Evolutionary conservation across 1,140 invertebrate species (phyloP).

Genomic region (Patella vulgata): DNA sequence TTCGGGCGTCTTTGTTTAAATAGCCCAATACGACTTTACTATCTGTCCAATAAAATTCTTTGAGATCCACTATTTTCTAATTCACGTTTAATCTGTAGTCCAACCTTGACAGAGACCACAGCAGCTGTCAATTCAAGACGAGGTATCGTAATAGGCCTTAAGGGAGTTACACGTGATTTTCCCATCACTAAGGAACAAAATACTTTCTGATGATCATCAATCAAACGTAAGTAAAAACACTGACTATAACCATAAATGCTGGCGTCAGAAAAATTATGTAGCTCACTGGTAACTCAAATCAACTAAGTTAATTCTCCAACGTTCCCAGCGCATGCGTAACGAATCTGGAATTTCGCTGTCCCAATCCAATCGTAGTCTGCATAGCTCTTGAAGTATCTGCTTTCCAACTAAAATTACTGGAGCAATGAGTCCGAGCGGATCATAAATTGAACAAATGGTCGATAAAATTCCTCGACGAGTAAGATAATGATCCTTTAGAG

Average conservation of each 20-base stretch:
- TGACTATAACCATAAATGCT: constrained; percentile 37
- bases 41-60: constrained; percentile 25
- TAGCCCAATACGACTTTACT: too few relatives aligned
- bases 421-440: constrained; percentile 32
- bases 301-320: constrained; percentile 22
- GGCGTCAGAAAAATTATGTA: constrained; percentile 39
- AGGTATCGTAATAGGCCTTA: constrained; percentile 34
- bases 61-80: constrained; percentile 8
- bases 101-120: constrained; percentile 25
- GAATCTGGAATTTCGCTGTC: constrained; percentile 28
- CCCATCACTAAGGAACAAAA: constrained; percentile 36
- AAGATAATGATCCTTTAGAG: constrained; percentile 3
- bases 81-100: background rate
- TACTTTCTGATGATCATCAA: constrained; percentile 16
- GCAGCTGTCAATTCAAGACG: constrained; percentile 39
- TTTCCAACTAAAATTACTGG: constrained; percentile 33
- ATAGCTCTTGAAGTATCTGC: constrained; percentile 34
- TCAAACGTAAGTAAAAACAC: constrained; percentile 32
- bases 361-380: constrained; percentile 26
- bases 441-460: constrained; percentile 28
- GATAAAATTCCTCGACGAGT: constrained; percentile 31
- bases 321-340: constrained; percentile 17
- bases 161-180: constrained; percentile 34
- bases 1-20: constrained; percentile 29
- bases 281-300: constrained; percentile 15